Percentiles rank a stretch among this genome's conserved stretches.
Evolutionary conservation across 1,140 invertebrate species (phyloP).

Genomic region (Macrobrachium rosenbergii): DNA sequence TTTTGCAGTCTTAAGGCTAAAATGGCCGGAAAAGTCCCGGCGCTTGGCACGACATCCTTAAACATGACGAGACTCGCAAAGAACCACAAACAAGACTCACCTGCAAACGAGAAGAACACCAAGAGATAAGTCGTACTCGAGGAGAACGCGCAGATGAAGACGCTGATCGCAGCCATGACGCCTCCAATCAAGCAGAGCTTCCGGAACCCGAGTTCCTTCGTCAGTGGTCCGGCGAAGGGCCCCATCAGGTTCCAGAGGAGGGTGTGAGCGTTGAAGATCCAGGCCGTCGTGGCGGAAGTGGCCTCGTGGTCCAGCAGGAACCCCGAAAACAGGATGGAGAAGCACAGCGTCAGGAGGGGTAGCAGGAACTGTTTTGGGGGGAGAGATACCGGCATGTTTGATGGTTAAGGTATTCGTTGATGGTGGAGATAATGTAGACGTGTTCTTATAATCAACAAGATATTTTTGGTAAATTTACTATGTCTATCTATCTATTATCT

Average conservation of each 20-base stretch:
- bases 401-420: neutral
- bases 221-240: neutral
- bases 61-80: too few relatives aligned
- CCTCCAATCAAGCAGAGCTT: neutral
- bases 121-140: neutral
- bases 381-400: neutral
- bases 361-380: neutral
- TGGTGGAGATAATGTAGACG: too few relatives aligned
- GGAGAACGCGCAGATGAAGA: neutral
- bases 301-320: neutral
- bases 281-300: neutral
- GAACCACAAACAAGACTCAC: neutral
- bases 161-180: neutral
- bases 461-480: too few relatives aligned
- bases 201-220: constrained; percentile 13
- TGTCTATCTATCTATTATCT: too few relatives aligned
- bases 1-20: too few relatives aligned
- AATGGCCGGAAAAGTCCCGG: too few relatives aligned
- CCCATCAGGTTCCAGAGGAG: constrained; percentile 13
- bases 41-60: too few relatives aligned
- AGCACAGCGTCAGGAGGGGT: neutral
- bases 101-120: neutral
- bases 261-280: neutral
- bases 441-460: too few relatives aligned
- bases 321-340: neutral